Percentiles rank a stretch among this genome's conserved stretches.
Conservation (phyloP, 2,888 invertebrate species). For the Mantis religiosa region DNA sequence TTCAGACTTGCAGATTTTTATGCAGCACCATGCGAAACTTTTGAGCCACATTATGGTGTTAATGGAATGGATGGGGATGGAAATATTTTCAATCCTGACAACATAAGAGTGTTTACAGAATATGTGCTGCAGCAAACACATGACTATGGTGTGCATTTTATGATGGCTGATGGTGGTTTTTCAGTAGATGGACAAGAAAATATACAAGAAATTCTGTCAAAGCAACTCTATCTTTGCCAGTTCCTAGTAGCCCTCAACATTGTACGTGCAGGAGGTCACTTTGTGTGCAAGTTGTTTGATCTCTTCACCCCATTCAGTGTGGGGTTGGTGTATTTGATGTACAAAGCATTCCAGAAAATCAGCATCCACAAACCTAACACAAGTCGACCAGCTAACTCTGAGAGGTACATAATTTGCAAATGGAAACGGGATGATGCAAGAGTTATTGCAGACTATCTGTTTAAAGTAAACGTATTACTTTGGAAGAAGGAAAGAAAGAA, state of each 20-base stretch:
- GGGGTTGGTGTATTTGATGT: slow-evolving; percentile 91
- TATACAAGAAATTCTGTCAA: too few relatives aligned
- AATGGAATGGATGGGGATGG: slow-evolving; percentile 56
- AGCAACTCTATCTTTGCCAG: too few relatives aligned
- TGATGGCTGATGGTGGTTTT: slow-evolving; percentile 99
- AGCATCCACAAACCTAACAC: slow-evolving; percentile 92
- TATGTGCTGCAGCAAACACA: slow-evolving; percentile 72
- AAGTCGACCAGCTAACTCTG: slow-evolving; percentile 95
- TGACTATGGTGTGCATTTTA: slow-evolving; percentile 82
- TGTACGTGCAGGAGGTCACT: slow-evolving; percentile 76
- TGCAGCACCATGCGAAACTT: slow-evolving; percentile 82
- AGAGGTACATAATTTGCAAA: slow-evolving; percentile 87
- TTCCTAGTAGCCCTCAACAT: too few relatives aligned
- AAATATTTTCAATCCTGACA: slow-evolving; percentile 81
- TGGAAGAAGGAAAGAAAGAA: slow-evolving; percentile 49
- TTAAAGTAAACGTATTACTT: slow-evolving; percentile 62
- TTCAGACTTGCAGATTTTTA: slow-evolving; percentile 80
- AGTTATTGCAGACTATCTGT: slow-evolving; percentile 65
- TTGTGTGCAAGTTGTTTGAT: slow-evolving; percentile 96
- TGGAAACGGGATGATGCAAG: slow-evolving; percentile 63
- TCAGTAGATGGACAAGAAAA: too few relatives aligned
- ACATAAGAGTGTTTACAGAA: slow-evolving; percentile 71
- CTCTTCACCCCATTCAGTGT: slow-evolving; percentile 90
- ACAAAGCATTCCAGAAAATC: slow-evolving; percentile 79
- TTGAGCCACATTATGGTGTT: slow-evolving; percentile 75